These are phyloP conservation scores for Eulimnadia texana DNA, from an alignment of 1,140 invertebrate species.

Conservation along the genomic window DNA sequence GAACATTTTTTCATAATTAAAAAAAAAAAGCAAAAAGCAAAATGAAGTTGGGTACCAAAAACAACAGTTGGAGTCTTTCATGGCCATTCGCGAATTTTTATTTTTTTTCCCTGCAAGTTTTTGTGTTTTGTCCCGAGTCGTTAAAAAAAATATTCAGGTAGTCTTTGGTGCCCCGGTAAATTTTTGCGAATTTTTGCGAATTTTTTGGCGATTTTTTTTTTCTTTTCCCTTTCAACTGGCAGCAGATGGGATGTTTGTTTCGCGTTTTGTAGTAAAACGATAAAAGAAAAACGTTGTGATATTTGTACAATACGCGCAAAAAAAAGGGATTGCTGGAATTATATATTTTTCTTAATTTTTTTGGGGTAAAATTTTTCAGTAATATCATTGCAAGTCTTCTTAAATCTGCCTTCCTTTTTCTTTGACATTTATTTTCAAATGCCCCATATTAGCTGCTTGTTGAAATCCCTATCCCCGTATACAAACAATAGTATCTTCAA, in stretches of 20 bases:
- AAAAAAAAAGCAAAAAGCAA: not conserved
- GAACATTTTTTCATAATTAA: constrained; percentile 17
- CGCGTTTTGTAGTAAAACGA: not conserved
- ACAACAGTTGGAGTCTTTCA: not conserved
- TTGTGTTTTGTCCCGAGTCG: not conserved
- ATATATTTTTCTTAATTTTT: no score
- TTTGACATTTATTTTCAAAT: no score
- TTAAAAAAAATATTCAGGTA: not conserved
- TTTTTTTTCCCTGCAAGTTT: no score
- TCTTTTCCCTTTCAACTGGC: not conserved
- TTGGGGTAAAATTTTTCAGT: no score
- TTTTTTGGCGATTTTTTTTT: not conserved
- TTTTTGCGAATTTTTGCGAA: no score
- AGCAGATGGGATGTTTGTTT: not conserved
- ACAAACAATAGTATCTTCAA: no score
- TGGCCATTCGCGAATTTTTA: not conserved
- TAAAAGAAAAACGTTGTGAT: not conserved
- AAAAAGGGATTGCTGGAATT: no score
- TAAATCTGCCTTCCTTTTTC: no score
- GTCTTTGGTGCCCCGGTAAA: not conserved
- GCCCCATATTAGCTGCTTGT: no score
- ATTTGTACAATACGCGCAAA: not conserved
- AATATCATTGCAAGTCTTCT: no score
- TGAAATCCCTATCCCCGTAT: no score
- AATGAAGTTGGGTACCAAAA: not conserved